Percentiles rank a stretch among this genome's conserved stretches.
Conservation (phyloP, 2,797 vertebrate genomes). For the Rhynchotus rufescens region DNA sequence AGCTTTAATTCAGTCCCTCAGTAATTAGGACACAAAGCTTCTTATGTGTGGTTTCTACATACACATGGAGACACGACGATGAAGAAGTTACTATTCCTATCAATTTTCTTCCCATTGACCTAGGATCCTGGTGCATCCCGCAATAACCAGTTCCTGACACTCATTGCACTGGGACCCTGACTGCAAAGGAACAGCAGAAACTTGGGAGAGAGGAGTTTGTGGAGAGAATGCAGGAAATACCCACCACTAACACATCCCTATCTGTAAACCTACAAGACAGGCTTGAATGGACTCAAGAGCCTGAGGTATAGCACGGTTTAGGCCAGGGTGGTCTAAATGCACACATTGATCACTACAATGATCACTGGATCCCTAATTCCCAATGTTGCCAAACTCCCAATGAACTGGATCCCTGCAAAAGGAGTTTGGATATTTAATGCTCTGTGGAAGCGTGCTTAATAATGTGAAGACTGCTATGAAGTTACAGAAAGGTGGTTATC, state of each 20-base stretch:
- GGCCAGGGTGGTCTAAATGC: neutral
- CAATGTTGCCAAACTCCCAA: too few species aligned
- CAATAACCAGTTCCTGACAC: neutral
- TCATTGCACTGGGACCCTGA: neutral
- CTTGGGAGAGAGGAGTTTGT: neutral
- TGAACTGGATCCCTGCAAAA: neutral
- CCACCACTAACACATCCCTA: neutral
- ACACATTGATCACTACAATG: neutral
- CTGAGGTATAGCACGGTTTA: neutral
- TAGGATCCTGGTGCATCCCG: neutral
- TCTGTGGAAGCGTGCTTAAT: neutral
- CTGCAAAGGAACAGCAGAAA: neutral
- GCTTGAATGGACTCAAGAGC: slow-evolving; percentile 1
- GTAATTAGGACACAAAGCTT: neutral
- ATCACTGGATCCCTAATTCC: too few species aligned
- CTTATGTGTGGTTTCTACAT: neutral
- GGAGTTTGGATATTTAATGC: neutral
- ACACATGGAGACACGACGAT: neutral
- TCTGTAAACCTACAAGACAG: neutral
- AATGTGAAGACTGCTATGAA: slow-evolving; percentile 1
- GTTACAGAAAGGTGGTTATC: neutral
- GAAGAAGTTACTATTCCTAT: neutral
- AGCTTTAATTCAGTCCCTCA: neutral
- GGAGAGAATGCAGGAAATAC: neutral
- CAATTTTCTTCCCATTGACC: neutral